Percentiles rank a stretch among this genome's conserved stretches.
Evolutionary conservation across 1,140 invertebrate species (phyloP).

Genomic region (Lepidurus couesii): DNA sequence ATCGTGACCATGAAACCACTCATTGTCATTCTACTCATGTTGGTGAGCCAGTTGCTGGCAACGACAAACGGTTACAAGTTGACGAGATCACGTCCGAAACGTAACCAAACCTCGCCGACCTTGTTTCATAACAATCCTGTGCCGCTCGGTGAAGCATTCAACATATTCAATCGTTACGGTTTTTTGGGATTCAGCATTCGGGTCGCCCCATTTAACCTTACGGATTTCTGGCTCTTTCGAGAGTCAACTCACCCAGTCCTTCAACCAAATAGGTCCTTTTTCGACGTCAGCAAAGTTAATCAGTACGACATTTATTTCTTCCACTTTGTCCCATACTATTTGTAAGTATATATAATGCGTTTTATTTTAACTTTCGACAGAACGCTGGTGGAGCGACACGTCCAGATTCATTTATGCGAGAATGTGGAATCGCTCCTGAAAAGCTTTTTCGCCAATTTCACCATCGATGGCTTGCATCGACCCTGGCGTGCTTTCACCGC

Average conservation of each 20-base stretch:
- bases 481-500: conserved; percentile 32
- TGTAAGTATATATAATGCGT: not conserved
- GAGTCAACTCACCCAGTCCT: conserved; percentile 29
- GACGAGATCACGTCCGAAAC: not conserved
- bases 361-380: not conserved
- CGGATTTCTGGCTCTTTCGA: conserved; percentile 26
- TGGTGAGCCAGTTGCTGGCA: not conserved
- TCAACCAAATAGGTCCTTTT: not conserved
- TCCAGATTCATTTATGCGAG: conserved; percentile 29
- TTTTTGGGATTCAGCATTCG: conserved; percentile 31
- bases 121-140: not conserved
- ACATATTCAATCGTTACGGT: conserved; percentile 33
- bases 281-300: not conserved
- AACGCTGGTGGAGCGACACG: conserved; percentile 26
- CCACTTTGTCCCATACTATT: not conserved
- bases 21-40: not conserved
- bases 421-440: conserved; percentile 22
- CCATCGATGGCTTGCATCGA: conserved; percentile 28
- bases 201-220: conserved; percentile 28
- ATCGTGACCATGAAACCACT: not conserved
- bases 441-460: conserved; percentile 29
- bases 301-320: conserved; percentile 22
- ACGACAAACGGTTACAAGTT: not conserved
- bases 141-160: conserved; percentile 31
- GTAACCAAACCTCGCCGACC: not conserved